Base-by-base conservation (phyloP, 2,888 invertebrate genomes). In the Polydrusus cervinus region DNA sequence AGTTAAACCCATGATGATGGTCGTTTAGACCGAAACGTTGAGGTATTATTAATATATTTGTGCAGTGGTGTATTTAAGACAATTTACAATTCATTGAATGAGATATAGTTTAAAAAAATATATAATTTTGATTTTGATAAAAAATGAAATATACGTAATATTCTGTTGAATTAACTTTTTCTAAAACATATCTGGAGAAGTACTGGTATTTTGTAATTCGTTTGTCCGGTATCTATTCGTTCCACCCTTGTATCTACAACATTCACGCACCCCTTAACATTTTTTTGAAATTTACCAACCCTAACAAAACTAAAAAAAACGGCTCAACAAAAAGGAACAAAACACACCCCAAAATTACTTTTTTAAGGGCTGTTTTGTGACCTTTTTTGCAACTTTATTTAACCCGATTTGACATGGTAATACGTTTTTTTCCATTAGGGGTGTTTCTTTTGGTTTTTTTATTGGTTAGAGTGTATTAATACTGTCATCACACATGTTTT, bases 401-500 rank as follows among this genome's bases (percentile, higher is more conserved):
- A 72, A 74, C 69, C 69, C 49, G 60, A 18, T 1, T 16, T 60
- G 75, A 51, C 68, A 69, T 34, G n/a, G 57, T 38, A 49, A 53
- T 20, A 67, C 47, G 45, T 40, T 34, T 64, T 74, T 70, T 74
- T 55, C 53, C 38, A 34, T 45, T 49, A 16, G 51, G 49, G 69
- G 64, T 47, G 18, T 57, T 64, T 70, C 70, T 71, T 71, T 65
- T 30, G 16, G 40, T 20, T 57, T 69, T 65, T 74, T 74, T 70
- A 70, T 65, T 65, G 70, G 70, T 74, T 65, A 38, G 10, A 43
- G 61, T 71, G 66, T 70, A 60, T 75, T 65, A 53, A 43, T 6
- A 51, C n/a, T 75, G 62, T 75, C 71, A 67, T 65, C 71, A 71
- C 75, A 75, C 47, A 53, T 75, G 75, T 71, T 75, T 71, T 18